Conservation (phyloP, 1,140 invertebrate genomes). For the Orius insidiosus region DNA sequence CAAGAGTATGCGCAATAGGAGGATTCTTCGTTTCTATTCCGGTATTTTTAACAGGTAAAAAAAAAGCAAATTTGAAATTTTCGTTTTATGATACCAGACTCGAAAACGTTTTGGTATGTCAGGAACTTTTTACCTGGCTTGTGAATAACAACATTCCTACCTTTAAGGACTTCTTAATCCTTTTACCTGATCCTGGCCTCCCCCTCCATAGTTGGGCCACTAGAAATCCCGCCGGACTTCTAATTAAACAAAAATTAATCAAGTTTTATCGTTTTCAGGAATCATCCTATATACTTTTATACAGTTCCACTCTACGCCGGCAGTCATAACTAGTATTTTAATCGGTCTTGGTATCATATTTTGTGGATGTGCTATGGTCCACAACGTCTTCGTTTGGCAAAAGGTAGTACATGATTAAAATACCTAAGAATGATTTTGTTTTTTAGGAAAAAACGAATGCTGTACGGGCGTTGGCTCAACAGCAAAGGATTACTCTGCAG, state of each 20-base stretch:
- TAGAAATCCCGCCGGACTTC: too few relatives aligned
- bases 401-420: constrained; percentile 46
- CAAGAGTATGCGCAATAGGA: constrained; percentile 74
- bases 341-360: constrained; percentile 79
- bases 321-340: constrained; percentile 72
- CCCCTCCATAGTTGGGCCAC: background rate
- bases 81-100: background rate
- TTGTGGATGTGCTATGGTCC: constrained; percentile 80
- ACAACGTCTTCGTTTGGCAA: constrained; percentile 88
- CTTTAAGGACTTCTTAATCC: background rate
- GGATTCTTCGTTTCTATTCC: constrained; percentile 89
- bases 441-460: constrained; percentile 41
- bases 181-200: constrained; percentile 1
- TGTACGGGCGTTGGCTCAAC: constrained; percentile 30
- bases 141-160: background rate
- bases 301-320: constrained; percentile 78
- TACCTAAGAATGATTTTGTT: constrained; percentile 11
- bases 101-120: background rate
- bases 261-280: constrained; percentile 36
- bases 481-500: constrained; percentile 27
- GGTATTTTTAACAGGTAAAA: constrained; percentile 73
- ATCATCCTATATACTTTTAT: constrained; percentile 84
- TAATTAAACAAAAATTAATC: background rate
- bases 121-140: background rate
- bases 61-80: constrained; percentile 5